Percentiles rank a stretch among this genome's conserved stretches.
These are phyloP conservation scores for Rhagoletis zephyria DNA, from an alignment of 1,140 invertebrate species.

Conservation along the genomic window DNA sequence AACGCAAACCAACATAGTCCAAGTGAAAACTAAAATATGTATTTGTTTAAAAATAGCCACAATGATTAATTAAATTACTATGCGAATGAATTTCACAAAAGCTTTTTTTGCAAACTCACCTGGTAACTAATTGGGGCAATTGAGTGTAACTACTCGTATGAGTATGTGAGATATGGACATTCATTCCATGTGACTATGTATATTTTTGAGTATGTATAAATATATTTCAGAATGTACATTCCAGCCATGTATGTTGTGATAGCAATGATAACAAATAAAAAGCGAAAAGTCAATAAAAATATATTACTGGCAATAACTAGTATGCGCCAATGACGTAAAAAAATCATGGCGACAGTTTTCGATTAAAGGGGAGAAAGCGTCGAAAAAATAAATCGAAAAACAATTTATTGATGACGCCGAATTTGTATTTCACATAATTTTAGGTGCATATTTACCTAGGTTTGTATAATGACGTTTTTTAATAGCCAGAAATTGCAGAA, in stretches of 20 bases:
- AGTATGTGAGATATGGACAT: neutral
- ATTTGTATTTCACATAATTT: too few species aligned
- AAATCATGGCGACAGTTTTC: constrained; percentile 24
- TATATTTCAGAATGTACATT: neutral
- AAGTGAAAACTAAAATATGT: neutral
- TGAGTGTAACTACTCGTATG: neutral
- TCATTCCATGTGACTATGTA: neutral
- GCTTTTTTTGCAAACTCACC: constrained; percentile 1
- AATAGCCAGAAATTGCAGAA: too few species aligned
- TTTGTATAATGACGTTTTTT: too few species aligned
- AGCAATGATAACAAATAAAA: neutral
- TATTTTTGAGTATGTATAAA: neutral
- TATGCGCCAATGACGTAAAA: neutral
- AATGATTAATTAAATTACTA: constrained; percentile 41
- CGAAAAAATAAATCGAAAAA: neutral
- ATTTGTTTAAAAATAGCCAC: constrained; percentile 2
- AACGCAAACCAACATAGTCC: too few species aligned
- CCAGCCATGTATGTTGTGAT: neutral
- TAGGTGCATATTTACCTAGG: too few species aligned
- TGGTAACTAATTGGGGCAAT: neutral
- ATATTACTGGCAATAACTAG: neutral
- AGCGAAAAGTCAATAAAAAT: neutral
- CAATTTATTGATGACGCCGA: neutral
- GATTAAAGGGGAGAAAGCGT: constrained; percentile 7
- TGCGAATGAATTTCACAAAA: constrained; percentile 30